Base-by-base conservation (phyloP, 2,888 invertebrate species). In the Euspilapteryx auroguttella region DNA sequence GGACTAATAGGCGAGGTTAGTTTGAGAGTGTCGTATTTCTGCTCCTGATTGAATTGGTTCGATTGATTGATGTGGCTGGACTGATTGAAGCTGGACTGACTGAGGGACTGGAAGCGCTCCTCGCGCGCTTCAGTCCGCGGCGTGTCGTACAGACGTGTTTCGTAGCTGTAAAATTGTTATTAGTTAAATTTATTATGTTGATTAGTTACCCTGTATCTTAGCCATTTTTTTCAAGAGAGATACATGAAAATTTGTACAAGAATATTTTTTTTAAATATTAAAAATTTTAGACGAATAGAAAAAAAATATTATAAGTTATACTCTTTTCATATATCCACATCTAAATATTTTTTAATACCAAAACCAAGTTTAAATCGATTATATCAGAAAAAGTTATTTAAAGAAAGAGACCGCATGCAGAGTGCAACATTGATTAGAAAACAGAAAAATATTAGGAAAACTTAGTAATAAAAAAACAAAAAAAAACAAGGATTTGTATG, bases 71-170 rank as follows among this genome's bases (percentile, higher is more conserved):
- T n/a, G n/a, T n/a, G n/a, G n/a, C n/a, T n/a, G n/a, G n/a, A n/a
- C n/a, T n/a, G n/a, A n/a, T n/a, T n/a, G n/a, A n/a, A n/a, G n/a
- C n/a, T n/a, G n/a, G n/a, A n/a, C n/a, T n/a, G n/a, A n/a, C n/a
- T n/a, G 21, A 41, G 50, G 17, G 52, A 47, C 27, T 68, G 63
- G 31, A 32, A 45, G 14, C 45, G 42, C 10, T 44, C 31, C 28
- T 66, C 66, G 47, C 55, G 49, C 31, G 53, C 41, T 2, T 6
- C 8, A 6, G 68, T 64, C 13, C 73, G 62, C 37, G 76, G 75
- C 3, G 78, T 71, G 45, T 80, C 80, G 52, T 78, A 79, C 27
- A 71, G 55, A 21, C 77, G 61, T 2, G 78, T 79, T 47, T 80
- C 80, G 53, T 79, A 79, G 41, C 79, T 79, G 57, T 34, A 57